Percentiles rank a stretch among this genome's conserved stretches.
These are phyloP conservation scores for Pangasianodon gigas DNA, from an alignment of 2,113 vertebrate species.

Conservation along the genomic window DNA sequence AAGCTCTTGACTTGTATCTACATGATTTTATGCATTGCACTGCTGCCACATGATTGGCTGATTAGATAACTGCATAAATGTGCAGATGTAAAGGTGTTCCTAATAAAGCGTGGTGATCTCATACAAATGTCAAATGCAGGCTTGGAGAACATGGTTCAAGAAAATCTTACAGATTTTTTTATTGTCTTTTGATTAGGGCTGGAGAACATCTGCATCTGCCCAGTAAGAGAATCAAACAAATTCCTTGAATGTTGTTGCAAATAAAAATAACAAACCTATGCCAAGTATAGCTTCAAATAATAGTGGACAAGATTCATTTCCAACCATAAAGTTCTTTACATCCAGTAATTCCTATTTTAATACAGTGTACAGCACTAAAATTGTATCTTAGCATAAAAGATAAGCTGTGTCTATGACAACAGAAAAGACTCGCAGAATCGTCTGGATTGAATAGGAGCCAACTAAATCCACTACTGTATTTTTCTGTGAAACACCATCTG, in stretches of 20 bases:
- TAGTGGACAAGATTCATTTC: conserved; percentile 4
- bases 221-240: conserved; percentile 6
- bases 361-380: neutral
- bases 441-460: neutral
- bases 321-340: neutral
- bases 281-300: neutral
- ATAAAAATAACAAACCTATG: neutral
- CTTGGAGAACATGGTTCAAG: neutral
- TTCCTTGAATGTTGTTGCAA: neutral
- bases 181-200: neutral
- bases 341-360: conserved; percentile 5
- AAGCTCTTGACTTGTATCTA: neutral
- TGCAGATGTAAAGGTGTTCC: neutral
- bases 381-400: neutral
- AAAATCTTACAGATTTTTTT: neutral
- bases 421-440: neutral
- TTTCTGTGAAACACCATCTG: conserved; percentile 13
- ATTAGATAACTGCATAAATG: neutral
- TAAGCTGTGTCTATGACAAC: neutral
- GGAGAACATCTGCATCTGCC: neutral
- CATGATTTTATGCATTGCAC: neutral
- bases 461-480: conserved; percentile 22
- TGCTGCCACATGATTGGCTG: neutral
- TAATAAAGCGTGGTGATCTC: neutral
- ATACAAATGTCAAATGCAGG: neutral